Percentiles rank a stretch among this genome's conserved stretches.
Evolutionary conservation across 1,140 invertebrate species (phyloP).

Genomic region (Bombus difficillimus): DNA sequence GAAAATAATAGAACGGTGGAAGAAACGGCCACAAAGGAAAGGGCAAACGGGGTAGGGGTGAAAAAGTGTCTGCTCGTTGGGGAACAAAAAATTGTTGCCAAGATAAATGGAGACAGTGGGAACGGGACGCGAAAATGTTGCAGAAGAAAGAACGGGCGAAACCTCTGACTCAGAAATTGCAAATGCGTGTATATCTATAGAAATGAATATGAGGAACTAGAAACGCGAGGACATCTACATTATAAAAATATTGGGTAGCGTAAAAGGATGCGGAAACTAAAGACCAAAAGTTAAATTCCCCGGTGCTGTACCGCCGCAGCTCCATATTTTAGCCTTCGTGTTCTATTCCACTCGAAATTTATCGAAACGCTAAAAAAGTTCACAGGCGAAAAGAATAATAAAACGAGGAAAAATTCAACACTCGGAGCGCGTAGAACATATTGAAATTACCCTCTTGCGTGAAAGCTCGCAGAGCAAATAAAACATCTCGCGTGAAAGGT

Average conservation of each 20-base stretch:
- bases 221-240: neutral
- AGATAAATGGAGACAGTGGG: constrained; percentile 28
- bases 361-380: neutral
- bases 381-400: neutral
- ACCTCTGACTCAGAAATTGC: no score
- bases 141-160: neutral
- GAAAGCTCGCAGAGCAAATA: neutral
- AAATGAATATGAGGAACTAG: neutral
- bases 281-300: neutral
- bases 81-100: constrained; percentile 31
- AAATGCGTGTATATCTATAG: neutral
- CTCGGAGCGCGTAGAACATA: neutral
- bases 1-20: neutral
- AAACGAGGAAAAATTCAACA: neutral
- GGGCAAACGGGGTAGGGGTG: neutral
- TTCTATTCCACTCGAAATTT: neutral
- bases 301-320: neutral
- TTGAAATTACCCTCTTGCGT: neutral
- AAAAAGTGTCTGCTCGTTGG: constrained; percentile 15
- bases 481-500: neutral
- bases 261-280: neutral
- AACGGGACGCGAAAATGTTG: neutral
- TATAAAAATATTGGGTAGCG: neutral
- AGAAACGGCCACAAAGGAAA: neutral
- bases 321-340: neutral